A percentile compares a stretch with the other conserved stretches of the same genome.
These are phyloP conservation scores for Ceyx margarethae DNA, from an alignment of 2,113 vertebrate species.

Conservation along the genomic window DNA sequence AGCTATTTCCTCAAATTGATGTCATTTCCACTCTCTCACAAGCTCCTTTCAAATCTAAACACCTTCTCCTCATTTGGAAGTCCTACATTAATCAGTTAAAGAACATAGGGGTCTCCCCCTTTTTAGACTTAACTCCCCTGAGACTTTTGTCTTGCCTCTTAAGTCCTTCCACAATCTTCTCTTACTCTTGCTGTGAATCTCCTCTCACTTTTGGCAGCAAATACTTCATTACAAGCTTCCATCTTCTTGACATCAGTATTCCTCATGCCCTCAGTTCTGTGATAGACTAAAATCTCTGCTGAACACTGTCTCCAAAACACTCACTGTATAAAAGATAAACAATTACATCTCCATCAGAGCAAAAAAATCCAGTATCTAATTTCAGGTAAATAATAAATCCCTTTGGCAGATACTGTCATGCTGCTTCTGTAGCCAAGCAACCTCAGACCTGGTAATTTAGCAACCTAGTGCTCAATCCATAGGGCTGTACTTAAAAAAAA, in stretches of 20 bases:
- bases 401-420: too few relatives aligned
- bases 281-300: neutral
- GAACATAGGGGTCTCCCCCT: rapidly evolving
- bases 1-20: neutral
- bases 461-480: neutral
- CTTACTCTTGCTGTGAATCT: neutral
- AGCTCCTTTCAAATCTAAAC: neutral
- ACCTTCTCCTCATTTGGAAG: neutral
- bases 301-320: neutral
- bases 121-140: neutral
- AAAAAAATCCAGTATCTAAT: neutral
- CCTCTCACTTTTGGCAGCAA: neutral
- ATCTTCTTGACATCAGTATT: neutral
- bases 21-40: neutral
- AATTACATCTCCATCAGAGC: neutral
- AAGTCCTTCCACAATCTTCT: neutral
- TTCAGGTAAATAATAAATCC: neutral
- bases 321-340: neutral
- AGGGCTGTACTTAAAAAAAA: neutral
- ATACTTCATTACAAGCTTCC: neutral
- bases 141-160: neutral
- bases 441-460: neutral
- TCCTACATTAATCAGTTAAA: neutral
- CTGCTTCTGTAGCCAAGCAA: neutral
- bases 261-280: neutral